phyloP scores from a whole-genome alignment of 2,888 invertebrate species.

The Eilema caniola region DNA sequence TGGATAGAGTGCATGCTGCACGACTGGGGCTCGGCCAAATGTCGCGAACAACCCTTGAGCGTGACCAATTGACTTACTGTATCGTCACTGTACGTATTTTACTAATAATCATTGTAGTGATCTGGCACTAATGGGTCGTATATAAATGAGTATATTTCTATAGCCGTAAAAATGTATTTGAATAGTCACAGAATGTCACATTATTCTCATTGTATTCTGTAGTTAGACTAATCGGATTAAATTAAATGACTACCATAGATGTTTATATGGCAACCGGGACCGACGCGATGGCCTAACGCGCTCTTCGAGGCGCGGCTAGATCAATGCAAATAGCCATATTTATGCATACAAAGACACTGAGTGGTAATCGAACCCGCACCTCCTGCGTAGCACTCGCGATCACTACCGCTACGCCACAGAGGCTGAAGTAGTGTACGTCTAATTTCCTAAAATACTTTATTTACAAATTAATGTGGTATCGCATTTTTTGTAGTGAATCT shows the following conservation, averaged over 20 bases:
- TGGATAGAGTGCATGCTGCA: constrained; percentile 49
- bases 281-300: too few species aligned
- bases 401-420: too few species aligned
- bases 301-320: too few species aligned
- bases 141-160: constrained; percentile 5
- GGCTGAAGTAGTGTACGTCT: too few species aligned
- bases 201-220: constrained; percentile 10
- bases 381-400: too few species aligned
- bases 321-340: too few species aligned
- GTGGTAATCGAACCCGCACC: too few species aligned
- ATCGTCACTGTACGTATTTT: constrained; percentile 35
- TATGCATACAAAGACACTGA: too few species aligned
- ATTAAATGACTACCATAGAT: too few species aligned
- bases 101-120: constrained; percentile 33
- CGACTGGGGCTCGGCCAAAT: constrained; percentile 60
- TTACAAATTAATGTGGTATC: neutral
- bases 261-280: too few species aligned
- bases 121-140: constrained; percentile 28
- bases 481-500: neutral
- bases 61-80: constrained; percentile 49
- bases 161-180: constrained; percentile 15
- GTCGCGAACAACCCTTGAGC: constrained; percentile 57
- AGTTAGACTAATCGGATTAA: too few species aligned
- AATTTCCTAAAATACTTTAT: too few species aligned
- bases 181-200: neutral